Percentiles rank a stretch among this genome's conserved stretches.
phyloP scores from a whole-genome alignment of 2,888 invertebrate genomes.

The Rhorus exstirpatorius region DNA sequence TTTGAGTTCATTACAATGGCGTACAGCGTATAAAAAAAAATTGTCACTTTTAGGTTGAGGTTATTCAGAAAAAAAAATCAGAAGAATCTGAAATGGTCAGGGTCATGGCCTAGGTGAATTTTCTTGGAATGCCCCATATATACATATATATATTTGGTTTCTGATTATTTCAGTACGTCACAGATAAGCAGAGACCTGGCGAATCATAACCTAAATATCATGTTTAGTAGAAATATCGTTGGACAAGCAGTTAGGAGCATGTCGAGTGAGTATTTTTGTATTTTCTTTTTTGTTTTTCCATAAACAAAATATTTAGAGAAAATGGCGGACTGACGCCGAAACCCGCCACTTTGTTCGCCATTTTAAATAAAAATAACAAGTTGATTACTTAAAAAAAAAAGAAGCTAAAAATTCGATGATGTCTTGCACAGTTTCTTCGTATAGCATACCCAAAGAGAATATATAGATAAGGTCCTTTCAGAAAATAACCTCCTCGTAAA shows the following conservation, averaged over 20 bases:
- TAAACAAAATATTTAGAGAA: background rate
- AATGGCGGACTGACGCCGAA: background rate
- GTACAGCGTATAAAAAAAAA: too few species aligned
- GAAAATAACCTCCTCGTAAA: too few species aligned
- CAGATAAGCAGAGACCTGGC: slow-evolving; percentile 17
- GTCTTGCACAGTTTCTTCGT: too few species aligned
- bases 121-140: slow-evolving; percentile 59
- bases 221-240: slow-evolving; percentile 71
- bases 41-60: too few species aligned
- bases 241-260: slow-evolving; percentile 74
- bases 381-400: background rate
- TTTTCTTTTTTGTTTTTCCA: slow-evolving; percentile 1
- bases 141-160: background rate
- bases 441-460: too few species aligned
- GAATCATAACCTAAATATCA: slow-evolving; percentile 78
- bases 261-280: slow-evolving; percentile 76
- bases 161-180: slow-evolving; percentile 12
- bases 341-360: background rate
- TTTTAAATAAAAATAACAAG: slow-evolving; percentile 4
- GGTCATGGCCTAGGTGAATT: too few species aligned
- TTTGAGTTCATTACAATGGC: too few species aligned
- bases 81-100: too few species aligned
- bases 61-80: too few species aligned
- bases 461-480: too few species aligned
- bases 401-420: background rate